Percentiles rank a stretch among this genome's conserved stretches.
Evolutionary conservation across 2,888 invertebrate species (phyloP).

Genomic region (Hipparchia sbordonii): DNA sequence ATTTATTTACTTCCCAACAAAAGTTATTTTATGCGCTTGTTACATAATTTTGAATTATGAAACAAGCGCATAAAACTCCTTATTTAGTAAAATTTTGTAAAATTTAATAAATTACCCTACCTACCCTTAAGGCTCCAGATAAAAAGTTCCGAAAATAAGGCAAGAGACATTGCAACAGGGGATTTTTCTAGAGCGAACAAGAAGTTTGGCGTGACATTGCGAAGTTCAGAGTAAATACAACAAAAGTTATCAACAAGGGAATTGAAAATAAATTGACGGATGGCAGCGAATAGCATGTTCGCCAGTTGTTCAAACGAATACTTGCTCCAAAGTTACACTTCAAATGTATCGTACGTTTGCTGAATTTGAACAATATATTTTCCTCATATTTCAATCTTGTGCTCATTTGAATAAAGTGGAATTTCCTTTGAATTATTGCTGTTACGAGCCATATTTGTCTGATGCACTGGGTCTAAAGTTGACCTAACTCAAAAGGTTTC

Average conservation of each 20-base stretch:
- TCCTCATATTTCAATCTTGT: not conserved
- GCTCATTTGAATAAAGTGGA: not conserved
- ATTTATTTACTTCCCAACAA: no score
- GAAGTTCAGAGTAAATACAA: not conserved
- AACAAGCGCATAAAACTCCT: no score
- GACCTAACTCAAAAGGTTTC: not conserved
- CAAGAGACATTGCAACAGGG: no score
- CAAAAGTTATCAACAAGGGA: conserved; percentile 10
- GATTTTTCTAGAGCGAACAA: no score
- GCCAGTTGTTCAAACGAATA: conserved; percentile 11
- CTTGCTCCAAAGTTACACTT: not conserved
- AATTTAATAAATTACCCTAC: no score
- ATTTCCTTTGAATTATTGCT: not conserved
- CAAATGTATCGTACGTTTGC: conserved; percentile 1
- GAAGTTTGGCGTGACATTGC: not conserved
- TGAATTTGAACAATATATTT: conserved; percentile 17
- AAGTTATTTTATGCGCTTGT: no score
- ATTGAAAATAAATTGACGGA: conserved; percentile 23
- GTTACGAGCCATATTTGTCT: not conserved
- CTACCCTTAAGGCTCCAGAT: no score
- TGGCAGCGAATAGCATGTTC: not conserved
- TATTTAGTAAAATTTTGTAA: no score
- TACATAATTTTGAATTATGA: no score
- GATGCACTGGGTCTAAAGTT: not conserved
- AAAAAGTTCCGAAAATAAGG: no score